These are phyloP conservation scores for Caenorhabditis sp. DNA, from an alignment of 2,888 invertebrate species.

Conservation along the genomic window DNA sequence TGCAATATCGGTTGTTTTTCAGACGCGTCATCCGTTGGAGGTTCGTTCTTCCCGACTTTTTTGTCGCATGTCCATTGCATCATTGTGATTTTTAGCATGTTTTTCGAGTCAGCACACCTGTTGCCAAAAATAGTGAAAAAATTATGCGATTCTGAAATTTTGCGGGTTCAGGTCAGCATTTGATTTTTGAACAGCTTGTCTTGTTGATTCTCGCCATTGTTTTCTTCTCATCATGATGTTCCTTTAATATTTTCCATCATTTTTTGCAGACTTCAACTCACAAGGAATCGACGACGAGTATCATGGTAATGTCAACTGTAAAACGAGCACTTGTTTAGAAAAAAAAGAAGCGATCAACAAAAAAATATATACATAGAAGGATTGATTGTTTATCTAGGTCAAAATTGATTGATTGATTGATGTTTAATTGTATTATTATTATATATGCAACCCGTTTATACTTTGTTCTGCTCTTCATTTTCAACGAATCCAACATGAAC, in stretches of 20 bases:
- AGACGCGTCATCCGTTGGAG: not conserved
- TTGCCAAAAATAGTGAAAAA: not conserved
- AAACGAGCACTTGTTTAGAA: not conserved
- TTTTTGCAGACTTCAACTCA: not conserved
- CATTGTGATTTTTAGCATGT: not conserved
- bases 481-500: constrained; percentile 5
- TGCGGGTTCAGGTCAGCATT: too few species aligned
- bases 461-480: not conserved
- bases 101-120: not conserved
- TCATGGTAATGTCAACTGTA: not conserved
- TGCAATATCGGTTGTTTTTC: not conserved
- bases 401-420: not conserved
- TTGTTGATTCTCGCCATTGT: too few species aligned
- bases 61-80: not conserved
- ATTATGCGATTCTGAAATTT: too few species aligned
- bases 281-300: not conserved
- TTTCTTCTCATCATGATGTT: too few species aligned
- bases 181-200: too few species aligned
- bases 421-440: not conserved
- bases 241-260: not conserved
- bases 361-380: too few species aligned
- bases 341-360: too few species aligned
- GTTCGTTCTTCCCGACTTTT: not conserved
- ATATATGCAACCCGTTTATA: not conserved
- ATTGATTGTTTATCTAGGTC: not conserved